These are phyloP conservation scores for Saturnia japonica DNA, from an alignment of 2,888 invertebrate genomes.

Conservation along the genomic window DNA sequence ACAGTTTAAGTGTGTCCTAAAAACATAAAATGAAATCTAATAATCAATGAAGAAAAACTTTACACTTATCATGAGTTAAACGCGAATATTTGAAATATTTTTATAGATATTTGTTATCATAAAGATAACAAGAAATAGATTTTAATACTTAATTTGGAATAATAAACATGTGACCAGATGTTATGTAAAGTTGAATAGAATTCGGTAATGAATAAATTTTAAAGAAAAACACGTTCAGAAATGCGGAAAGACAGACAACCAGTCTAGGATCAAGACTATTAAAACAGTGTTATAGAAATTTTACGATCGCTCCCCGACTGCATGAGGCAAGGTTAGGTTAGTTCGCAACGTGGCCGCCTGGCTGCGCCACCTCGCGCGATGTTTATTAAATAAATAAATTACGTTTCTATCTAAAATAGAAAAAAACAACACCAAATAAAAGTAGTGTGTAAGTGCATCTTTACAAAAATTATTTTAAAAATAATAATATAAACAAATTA, in stretches of 20 bases:
- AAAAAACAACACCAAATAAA: constrained; percentile 21
- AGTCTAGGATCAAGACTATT: constrained; percentile 63
- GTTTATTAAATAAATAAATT: constrained; percentile 42
- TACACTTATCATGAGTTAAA: no score
- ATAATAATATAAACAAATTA: not conserved
- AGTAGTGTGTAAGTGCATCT: constrained; percentile 24
- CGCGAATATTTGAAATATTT: not conserved
- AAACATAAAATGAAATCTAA: not conserved
- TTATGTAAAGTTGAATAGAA: not conserved
- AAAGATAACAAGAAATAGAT: not conserved
- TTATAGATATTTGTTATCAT: no score
- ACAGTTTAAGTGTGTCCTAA: not conserved
- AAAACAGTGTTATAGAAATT: constrained; percentile 40
- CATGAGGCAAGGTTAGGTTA: constrained; percentile 75
- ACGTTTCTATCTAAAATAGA: constrained; percentile 21
- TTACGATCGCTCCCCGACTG: constrained; percentile 60
- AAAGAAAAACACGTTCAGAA: constrained; percentile 34
- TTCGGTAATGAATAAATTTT: not conserved
- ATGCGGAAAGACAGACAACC: not conserved
- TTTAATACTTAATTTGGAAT: not conserved
- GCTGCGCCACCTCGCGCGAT: constrained; percentile 68
- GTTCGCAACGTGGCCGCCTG: constrained; percentile 76
- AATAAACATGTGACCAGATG: not conserved
- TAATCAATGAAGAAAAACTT: no score
- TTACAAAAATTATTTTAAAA: not conserved